A percentile compares a stretch with the other conserved stretches of the same genome.
Evolutionary conservation across 2,113 vertebrate species (phyloP).

Genomic region (Cynopterus brachyotis): DNA sequence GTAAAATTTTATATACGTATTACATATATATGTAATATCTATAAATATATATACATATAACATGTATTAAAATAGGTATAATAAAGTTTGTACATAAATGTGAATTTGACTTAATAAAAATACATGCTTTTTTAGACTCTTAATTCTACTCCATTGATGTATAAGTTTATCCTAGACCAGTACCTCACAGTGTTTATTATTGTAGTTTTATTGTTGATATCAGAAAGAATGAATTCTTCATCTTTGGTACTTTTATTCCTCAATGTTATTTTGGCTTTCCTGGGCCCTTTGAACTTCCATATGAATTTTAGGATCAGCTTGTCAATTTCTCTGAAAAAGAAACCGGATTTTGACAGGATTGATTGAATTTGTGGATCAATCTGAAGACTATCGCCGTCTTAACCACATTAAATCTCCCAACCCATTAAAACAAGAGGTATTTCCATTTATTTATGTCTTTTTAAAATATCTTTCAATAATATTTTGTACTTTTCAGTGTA

Average conservation of each 20-base stretch:
- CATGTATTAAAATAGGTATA: no score
- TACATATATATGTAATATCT: no score
- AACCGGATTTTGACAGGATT: background rate
- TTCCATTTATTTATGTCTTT: background rate
- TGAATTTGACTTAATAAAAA: no score
- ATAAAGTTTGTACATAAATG: no score
- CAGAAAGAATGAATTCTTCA: background rate
- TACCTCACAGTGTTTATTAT: background rate
- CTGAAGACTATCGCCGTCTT: background rate
- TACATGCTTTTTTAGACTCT: background rate
- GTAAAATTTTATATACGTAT: no score
- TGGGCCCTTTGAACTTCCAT: background rate
- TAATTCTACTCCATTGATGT: background rate
- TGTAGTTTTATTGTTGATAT: background rate
- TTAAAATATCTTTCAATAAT: background rate
- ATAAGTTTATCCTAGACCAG: background rate
- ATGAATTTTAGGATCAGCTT: background rate
- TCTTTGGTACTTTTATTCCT: background rate
- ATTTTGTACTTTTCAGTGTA: background rate
- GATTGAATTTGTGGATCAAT: background rate
- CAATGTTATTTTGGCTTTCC: background rate
- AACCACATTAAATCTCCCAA: background rate
- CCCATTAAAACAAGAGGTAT: background rate
- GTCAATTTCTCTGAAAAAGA: background rate
- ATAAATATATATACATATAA: no score